A percentile compares a stretch with the other conserved stretches of the same genome.
Conservation (phyloP, 2,888 invertebrate genomes). For the Temnothorax ravouxi region DNA sequence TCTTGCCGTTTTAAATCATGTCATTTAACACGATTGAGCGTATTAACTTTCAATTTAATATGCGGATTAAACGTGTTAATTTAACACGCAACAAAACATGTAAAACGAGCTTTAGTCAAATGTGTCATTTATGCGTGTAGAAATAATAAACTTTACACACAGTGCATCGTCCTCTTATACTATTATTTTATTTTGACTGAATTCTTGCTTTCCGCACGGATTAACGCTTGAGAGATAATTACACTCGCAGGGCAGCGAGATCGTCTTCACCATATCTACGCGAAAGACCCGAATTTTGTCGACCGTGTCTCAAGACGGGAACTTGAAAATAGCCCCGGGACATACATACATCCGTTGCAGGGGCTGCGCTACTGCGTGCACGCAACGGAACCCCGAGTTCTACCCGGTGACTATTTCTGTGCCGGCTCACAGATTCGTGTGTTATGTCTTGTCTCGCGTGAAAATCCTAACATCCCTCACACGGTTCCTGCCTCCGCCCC, state of each 20-base stretch:
- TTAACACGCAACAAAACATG: no score
- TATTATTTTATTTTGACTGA: neutral
- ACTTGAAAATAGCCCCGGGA: conserved; percentile 78
- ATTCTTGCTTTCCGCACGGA: conserved; percentile 3
- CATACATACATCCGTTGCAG: conserved; percentile 72
- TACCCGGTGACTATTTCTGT: conserved; percentile 71
- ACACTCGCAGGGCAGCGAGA: neutral
- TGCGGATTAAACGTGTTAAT: no score
- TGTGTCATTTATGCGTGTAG: no score
- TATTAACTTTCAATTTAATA: no score
- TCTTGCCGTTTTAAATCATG: no score
- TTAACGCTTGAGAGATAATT: conserved; percentile 43
- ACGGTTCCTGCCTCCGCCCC: conserved; percentile 40
- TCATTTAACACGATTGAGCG: no score
- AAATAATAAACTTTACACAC: no score
- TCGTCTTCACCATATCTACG: neutral
- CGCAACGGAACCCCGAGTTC: conserved; percentile 43
- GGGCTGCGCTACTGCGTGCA: conserved; percentile 68
- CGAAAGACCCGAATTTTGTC: conserved; percentile 47
- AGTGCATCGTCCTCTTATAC: neutral
- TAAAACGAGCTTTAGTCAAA: no score
- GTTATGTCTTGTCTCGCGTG: conserved; percentile 42
- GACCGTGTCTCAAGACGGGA: conserved; percentile 55
- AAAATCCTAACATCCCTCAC: conserved; percentile 69
- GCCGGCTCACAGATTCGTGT: conserved; percentile 33